Conservation (phyloP, 2,888 invertebrate genomes). For the Sphaerophoria taeniata region DNA sequence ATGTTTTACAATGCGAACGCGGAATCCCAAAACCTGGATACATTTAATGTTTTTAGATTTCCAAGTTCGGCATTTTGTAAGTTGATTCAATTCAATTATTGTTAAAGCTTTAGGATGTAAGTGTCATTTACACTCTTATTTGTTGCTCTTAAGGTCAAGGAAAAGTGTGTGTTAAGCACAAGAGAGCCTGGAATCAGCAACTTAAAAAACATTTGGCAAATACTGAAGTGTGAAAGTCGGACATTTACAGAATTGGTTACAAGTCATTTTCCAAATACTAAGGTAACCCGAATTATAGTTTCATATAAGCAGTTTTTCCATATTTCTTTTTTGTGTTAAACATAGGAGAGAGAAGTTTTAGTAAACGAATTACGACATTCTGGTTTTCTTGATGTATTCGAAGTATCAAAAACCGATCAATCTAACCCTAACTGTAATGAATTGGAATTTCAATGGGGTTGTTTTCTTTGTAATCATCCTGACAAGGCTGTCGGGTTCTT, state of each 20-base stretch:
- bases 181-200: slow-evolving; percentile 92
- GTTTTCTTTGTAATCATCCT: slow-evolving; percentile 96
- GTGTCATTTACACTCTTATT: no score
- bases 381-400: slow-evolving; percentile 97
- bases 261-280: slow-evolving; percentile 95
- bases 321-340: slow-evolving; percentile 11
- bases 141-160: slow-evolving; percentile 85
- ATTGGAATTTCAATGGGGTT: slow-evolving; percentile 89
- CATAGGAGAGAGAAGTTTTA: slow-evolving; percentile 93
- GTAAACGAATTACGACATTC: slow-evolving; percentile 93
- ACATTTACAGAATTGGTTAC: slow-evolving; percentile 95
- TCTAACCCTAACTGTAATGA: slow-evolving; percentile 83
- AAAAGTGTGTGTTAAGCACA: slow-evolving; percentile 90
- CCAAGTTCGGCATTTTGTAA: slow-evolving; percentile 85
- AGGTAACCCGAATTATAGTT: slow-evolving; percentile 83
- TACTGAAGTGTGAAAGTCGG: slow-evolving; percentile 94
- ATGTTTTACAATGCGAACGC: slow-evolving; percentile 90
- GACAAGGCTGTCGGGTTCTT: slow-evolving; percentile 94
- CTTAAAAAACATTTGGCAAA: slow-evolving; percentile 96
- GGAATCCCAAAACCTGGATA: slow-evolving; percentile 95
- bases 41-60: slow-evolving; percentile 98
- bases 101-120: no score
- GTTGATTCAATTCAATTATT: slow-evolving; percentile 55
- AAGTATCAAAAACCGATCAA: slow-evolving; percentile 86
- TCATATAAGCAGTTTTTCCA: neutral